Evolutionary conservation across 2,888 invertebrate species (phyloP).

Genomic region (Philaethria dido): DNA sequence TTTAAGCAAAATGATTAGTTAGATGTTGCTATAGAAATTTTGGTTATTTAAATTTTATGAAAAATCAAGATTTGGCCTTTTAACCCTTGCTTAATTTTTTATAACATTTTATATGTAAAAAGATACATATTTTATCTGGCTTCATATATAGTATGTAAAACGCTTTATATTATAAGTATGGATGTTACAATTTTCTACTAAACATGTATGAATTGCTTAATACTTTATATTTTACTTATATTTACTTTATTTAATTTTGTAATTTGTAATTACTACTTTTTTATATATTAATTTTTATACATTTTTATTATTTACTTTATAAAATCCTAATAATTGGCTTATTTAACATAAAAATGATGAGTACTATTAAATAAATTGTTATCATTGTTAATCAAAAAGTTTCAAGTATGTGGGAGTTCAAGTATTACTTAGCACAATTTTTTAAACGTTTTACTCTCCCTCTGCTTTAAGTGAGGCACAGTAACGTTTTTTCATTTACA

Average conservation of each 20-base stretch:
- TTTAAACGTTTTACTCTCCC: too few species aligned
- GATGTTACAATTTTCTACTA: neutral
- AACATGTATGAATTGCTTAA: neutral
- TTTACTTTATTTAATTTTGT: neutral
- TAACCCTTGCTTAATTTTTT: conserved; percentile 15
- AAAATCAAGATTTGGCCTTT: conserved; percentile 39
- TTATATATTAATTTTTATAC: too few species aligned
- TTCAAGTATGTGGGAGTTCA: too few species aligned
- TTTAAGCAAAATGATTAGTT: conserved; percentile 7
- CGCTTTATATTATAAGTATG: conserved; percentile 24
- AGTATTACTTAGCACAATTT: too few species aligned
- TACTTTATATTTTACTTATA: neutral
- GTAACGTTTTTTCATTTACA: too few species aligned
- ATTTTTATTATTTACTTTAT: too few species aligned
- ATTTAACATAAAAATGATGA: neutral
- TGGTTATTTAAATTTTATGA: conserved; percentile 26
- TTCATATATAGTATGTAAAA: conserved; percentile 22
- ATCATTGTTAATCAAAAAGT: neutral
- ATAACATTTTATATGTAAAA: neutral
- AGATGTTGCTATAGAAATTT: neutral
- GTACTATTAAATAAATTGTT: neutral
- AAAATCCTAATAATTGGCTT: conserved; percentile 1
- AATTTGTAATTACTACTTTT: neutral
- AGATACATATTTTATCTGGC: conserved; percentile 5
- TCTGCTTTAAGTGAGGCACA: too few species aligned